Percentiles rank a stretch among this genome's conserved stretches.
Evolutionary conservation across 2,797 vertebrate genomes (phyloP).

Genomic region (Rhynchotus rufescens): DNA sequence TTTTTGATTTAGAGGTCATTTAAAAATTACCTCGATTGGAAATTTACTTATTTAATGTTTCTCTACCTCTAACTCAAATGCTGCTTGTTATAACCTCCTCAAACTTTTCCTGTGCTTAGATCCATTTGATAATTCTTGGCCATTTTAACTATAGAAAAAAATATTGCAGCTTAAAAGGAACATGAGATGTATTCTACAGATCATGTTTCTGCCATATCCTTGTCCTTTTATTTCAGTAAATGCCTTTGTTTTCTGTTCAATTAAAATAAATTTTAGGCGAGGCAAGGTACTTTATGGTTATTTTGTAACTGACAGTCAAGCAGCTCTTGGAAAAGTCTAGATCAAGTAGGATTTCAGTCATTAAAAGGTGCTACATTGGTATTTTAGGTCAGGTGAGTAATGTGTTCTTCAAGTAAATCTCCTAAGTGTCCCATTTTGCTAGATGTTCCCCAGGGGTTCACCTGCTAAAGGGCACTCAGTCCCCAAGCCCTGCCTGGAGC

Average conservation of each 20-base stretch:
- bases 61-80: slow-evolving; percentile 46
- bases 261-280: neutral
- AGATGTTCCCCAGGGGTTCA: too few species aligned
- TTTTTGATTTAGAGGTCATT: slow-evolving; percentile 68
- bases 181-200: neutral
- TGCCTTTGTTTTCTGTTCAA: neutral
- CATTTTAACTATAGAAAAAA: neutral
- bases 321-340: neutral
- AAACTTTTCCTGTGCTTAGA: slow-evolving; percentile 4
- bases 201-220: neutral
- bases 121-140: slow-evolving; percentile 5
- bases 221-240: neutral
- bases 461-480: neutral
- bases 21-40: slow-evolving; percentile 41
- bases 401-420: neutral
- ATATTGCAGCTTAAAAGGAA: neutral
- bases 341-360: neutral
- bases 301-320: neutral
- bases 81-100: slow-evolving; percentile 21
- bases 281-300: neutral
- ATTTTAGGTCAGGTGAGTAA: neutral
- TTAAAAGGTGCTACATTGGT: neutral
- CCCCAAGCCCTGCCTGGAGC: neutral
- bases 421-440: neutral
- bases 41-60: slow-evolving; percentile 53